Base-by-base conservation (phyloP, 2,113 vertebrate species). In the Excalfactoria chinensis region DNA sequence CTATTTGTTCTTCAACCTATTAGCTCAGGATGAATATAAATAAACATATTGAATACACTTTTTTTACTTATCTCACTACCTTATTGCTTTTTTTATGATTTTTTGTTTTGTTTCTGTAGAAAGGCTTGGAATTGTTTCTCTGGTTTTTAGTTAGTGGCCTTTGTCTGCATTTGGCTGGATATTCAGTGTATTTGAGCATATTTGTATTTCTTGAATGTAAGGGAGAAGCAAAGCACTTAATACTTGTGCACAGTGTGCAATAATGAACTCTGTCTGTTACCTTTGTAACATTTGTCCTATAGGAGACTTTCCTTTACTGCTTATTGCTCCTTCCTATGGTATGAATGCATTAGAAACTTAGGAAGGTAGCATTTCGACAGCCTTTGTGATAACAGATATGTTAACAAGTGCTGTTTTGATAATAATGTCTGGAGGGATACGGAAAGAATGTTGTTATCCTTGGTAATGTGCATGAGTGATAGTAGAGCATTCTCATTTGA, bases 211-310 rank as follows among this genome's bases (percentile, higher is more conserved):
- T 0, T 13, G 7, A 69, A 19, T 16, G 35, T 30, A 58, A 66
- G 48, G 15, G 44, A 90, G 67, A 74, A 89, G 14, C 17, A 88
- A 73, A 84, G 15, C n/a, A 34, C 59, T 77, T 81, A n/a, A 60
- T 88, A 51, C 5, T 3, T 15, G 13, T 69, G 26, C 66, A 32
- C 66, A 58, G 56, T 23, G 18, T 11, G 9, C 37, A 60, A 13
- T 76, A 46, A 21, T 63, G 37, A 14, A 60, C 0, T 66, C 6
- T 68, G 8, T 62, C 51, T 66, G 16, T 37, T 25, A 23, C 12
- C 4, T 7, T 81, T 16, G 49, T 56, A 35, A 20, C 18, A 1
- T 55, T 76, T 67, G 30, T 62, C 32, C 12, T 66, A 71, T 55
- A 35, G 35, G 30, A 26, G 0, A 15, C 56, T 77, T 63, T 4